phyloP scores from a whole-genome alignment of 2,113 vertebrate genomes.

The Pogonocichla stellata region DNA sequence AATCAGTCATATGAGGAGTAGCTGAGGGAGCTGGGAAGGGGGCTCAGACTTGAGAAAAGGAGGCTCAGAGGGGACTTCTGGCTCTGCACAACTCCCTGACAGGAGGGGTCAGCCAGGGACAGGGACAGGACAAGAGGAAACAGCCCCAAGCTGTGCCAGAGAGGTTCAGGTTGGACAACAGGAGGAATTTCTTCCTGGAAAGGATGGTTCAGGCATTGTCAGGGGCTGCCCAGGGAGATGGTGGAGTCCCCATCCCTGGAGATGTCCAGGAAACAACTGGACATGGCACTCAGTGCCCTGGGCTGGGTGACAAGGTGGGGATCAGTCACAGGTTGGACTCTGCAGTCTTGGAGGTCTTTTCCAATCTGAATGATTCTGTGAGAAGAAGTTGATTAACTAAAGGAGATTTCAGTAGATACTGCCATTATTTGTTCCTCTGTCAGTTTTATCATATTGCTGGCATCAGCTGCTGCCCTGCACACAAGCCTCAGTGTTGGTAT shows the following conservation, averaged over 20 bases:
- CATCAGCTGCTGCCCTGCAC: not conserved
- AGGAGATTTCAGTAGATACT: not conserved
- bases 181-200: not conserved
- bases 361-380: not conserved
- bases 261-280: not conserved
- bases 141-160: rapidly evolving
- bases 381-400: not conserved
- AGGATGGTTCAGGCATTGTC: not conserved
- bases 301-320: not conserved
- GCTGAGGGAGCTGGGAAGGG: not conserved
- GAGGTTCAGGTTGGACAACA: not conserved
- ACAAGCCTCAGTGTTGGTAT: not conserved
- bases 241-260: not conserved
- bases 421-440: not conserved
- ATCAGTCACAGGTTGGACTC: rapidly evolving
- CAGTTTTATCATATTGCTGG: not conserved
- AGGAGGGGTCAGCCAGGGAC: rapidly evolving
- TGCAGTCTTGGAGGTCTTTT: not conserved
- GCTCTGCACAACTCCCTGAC: rapidly evolving
- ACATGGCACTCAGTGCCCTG: not conserved
- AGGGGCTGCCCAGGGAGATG: not conserved
- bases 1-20: not conserved
- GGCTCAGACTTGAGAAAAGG: not conserved
- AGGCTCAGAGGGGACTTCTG: not conserved
- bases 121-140: not conserved